Percentiles rank a stretch among this genome's conserved stretches.
Evolutionary conservation across 2,797 vertebrate species (phyloP).

Genomic region (Cuniculus paca): DNA sequence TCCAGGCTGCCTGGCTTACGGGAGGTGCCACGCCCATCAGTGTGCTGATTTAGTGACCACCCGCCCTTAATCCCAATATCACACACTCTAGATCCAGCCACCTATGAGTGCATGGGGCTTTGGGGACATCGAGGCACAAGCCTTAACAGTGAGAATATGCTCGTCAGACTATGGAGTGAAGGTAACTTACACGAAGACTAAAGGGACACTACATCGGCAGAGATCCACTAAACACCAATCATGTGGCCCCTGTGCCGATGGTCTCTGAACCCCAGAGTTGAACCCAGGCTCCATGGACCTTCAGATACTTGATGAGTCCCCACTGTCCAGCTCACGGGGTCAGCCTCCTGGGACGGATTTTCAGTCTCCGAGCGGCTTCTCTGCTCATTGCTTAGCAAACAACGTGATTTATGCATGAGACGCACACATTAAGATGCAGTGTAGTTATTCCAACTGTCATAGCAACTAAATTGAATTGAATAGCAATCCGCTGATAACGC

Average conservation of each 20-base stretch:
- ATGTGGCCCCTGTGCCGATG: not conserved
- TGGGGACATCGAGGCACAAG: not conserved
- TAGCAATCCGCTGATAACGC: constrained; percentile 65
- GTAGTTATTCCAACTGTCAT: constrained; percentile 77
- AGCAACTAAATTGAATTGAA: constrained; percentile 80
- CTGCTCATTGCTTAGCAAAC: constrained; percentile 71
- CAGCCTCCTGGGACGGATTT: constrained; percentile 41
- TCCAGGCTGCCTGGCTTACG: not conserved
- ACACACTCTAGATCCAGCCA: not conserved
- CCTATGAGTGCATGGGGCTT: not conserved
- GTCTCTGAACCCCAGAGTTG: not conserved
- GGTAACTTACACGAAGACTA: constrained; percentile 27
- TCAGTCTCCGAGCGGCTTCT: constrained; percentile 56
- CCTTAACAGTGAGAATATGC: not conserved
- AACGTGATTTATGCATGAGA: constrained; percentile 79
- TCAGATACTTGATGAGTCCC: not conserved
- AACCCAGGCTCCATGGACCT: not conserved
- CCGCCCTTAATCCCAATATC: not conserved
- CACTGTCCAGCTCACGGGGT: not conserved
- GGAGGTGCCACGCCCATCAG: no score
- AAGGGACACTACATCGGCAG: not conserved
- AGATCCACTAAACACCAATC: not conserved
- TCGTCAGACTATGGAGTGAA: not conserved
- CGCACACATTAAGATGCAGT: constrained; percentile 72
- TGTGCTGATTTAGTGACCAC: not conserved